These are phyloP conservation scores for Nycticebus coucang DNA, from an alignment of 2,113 vertebrate species.

Conservation along the genomic window DNA sequence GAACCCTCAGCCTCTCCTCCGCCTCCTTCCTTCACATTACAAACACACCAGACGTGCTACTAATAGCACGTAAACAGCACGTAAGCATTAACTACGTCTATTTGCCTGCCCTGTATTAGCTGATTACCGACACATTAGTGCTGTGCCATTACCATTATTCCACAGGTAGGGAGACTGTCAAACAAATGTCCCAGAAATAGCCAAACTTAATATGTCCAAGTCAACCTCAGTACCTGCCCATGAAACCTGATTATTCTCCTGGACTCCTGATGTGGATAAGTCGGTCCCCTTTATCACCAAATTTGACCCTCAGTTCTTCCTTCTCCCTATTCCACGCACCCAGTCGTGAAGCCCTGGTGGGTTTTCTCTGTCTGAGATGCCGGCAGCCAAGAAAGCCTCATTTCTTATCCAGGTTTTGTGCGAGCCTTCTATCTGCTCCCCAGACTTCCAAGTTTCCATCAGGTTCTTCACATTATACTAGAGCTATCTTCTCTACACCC, in stretches of 20 bases:
- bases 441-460: neutral
- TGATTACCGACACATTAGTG: neutral
- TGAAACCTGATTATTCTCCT: neutral
- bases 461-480: neutral
- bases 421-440: neutral
- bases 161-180: neutral
- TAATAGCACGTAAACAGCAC: neutral
- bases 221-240: conserved; percentile 8
- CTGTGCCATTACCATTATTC: neutral
- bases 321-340: neutral
- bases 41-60: neutral
- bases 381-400: neutral
- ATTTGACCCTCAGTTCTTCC: neutral
- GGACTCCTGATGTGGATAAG: conserved; percentile 6
- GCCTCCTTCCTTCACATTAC: neutral
- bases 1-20: neutral
- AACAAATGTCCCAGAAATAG: neutral
- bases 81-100: neutral
- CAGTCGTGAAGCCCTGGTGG: neutral
- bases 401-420: neutral
- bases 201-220: neutral
- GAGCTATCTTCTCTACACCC: neutral
- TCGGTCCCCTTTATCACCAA: neutral
- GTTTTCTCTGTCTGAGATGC: neutral
- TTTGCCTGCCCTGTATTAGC: neutral